These are phyloP conservation scores for Helogale parvula DNA, from an alignment of 2,113 vertebrate genomes.

Conservation along the genomic window DNA sequence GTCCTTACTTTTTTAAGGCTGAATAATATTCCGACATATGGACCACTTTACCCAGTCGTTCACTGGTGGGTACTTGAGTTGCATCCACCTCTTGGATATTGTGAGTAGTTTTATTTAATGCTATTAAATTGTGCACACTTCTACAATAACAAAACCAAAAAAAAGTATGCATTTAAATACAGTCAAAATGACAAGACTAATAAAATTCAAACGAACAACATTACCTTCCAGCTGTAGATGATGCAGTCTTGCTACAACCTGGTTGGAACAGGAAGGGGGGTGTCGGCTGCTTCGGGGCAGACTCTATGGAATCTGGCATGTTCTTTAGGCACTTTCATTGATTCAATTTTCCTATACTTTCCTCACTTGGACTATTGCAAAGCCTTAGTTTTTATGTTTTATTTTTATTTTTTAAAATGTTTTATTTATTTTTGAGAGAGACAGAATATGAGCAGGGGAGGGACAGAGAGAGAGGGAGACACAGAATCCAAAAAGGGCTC, in stretches of 20 bases:
- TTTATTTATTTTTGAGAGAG: no score
- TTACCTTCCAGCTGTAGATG: not conserved
- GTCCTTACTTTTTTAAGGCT: not conserved
- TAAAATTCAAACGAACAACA: not conserved
- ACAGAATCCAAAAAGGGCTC: no score
- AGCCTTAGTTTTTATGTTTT: not conserved
- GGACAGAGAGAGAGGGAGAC: no score
- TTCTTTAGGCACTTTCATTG: not conserved
- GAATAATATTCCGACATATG: not conserved
- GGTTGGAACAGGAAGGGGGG: not conserved
- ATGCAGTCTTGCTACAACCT: not conserved
- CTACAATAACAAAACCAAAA: not conserved
- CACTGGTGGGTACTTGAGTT: not conserved
- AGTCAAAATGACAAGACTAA: not conserved
- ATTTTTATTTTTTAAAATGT: no score
- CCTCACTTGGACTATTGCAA: not conserved
- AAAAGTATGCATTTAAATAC: not conserved
- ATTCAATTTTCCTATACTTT: not conserved
- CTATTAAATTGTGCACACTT: not conserved
- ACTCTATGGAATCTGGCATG: not conserved
- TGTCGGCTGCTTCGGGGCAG: not conserved
- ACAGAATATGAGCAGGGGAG: no score
- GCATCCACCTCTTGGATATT: not conserved
- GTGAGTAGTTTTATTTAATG: not conserved
- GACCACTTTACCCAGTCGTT: not conserved